Conservation (phyloP, 2,888 invertebrate species). For the Cataglyphis cursor region DNA sequence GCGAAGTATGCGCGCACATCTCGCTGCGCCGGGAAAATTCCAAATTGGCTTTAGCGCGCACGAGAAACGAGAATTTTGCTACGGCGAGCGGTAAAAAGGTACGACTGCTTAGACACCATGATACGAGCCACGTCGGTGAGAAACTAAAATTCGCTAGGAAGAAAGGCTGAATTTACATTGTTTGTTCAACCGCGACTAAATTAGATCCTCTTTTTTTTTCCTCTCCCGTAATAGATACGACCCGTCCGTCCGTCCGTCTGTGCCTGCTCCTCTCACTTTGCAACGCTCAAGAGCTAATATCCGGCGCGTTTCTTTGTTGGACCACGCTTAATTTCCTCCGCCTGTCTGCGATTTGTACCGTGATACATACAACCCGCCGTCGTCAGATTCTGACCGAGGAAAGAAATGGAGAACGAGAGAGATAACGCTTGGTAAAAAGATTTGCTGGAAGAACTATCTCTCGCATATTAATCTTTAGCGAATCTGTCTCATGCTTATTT, state of each 20-base stretch:
- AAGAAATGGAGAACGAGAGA: conserved; percentile 7
- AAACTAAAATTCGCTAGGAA: conserved; percentile 38
- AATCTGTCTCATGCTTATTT: conserved; percentile 8
- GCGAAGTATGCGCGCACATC: conserved; percentile 24
- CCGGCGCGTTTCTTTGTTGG: conserved; percentile 41
- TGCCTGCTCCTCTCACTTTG: conserved; percentile 11
- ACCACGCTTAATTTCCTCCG: conserved; percentile 47
- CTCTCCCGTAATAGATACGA: background rate
- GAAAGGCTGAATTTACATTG: conserved; percentile 52
- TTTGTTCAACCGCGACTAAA: conserved; percentile 48
- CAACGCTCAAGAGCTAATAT: conserved; percentile 40
- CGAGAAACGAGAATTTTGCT: conserved; percentile 15
- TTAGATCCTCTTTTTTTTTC: conserved; percentile 16
- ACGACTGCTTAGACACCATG: conserved; percentile 42
- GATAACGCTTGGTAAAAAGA: background rate
- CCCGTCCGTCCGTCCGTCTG: background rate
- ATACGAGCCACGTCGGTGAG: conserved; percentile 9
- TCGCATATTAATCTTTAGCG: conserved; percentile 3
- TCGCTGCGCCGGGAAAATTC: conserved; percentile 21
- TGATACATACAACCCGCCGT: conserved; percentile 20
- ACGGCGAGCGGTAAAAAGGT: conserved; percentile 28
- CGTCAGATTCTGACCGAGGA: conserved; percentile 5
- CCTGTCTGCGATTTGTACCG: conserved; percentile 39
- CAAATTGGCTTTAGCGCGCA: conserved; percentile 32
- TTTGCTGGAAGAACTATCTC: background rate